A percentile compares a stretch with the other conserved stretches of the same genome.
Evolutionary conservation across 2,797 vertebrate genomes (phyloP).

Genomic region (Muscicapa comitata): DNA sequence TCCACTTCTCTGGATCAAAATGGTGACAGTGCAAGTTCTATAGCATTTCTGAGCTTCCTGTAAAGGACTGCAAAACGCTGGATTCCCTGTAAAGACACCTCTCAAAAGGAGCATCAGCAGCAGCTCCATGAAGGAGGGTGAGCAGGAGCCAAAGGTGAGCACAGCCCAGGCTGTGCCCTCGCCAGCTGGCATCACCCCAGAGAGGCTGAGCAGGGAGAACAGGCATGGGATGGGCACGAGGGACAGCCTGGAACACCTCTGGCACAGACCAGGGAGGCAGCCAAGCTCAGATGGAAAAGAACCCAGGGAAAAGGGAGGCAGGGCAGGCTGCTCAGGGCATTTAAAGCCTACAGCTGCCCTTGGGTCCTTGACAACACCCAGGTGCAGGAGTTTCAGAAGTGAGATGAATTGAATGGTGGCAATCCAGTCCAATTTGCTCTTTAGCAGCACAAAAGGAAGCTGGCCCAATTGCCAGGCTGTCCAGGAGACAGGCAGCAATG

Average conservation of each 20-base stretch:
- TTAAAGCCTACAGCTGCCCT: not conserved
- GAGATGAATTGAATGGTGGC: not conserved
- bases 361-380: not conserved
- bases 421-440: not conserved
- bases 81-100: not conserved
- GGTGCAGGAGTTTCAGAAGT: not conserved
- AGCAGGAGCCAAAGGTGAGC: not conserved
- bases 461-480: not conserved
- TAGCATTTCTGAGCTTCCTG: not conserved
- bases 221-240: accelerated
- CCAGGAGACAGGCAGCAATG: not conserved
- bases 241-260: not conserved
- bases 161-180: not conserved
- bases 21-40: accelerated
- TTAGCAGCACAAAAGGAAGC: not conserved
- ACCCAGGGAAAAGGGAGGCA: accelerated
- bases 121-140: accelerated
- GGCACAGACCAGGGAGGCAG: not conserved
- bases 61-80: not conserved
- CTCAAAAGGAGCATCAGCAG: not conserved
- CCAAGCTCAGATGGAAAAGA: accelerated
- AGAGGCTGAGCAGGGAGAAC: too few species aligned
- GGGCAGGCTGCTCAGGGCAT: not conserved
- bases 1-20: not conserved
- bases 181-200: not conserved